phyloP scores from a whole-genome alignment of 2,888 invertebrate species.

The Diploptera punctata region DNA sequence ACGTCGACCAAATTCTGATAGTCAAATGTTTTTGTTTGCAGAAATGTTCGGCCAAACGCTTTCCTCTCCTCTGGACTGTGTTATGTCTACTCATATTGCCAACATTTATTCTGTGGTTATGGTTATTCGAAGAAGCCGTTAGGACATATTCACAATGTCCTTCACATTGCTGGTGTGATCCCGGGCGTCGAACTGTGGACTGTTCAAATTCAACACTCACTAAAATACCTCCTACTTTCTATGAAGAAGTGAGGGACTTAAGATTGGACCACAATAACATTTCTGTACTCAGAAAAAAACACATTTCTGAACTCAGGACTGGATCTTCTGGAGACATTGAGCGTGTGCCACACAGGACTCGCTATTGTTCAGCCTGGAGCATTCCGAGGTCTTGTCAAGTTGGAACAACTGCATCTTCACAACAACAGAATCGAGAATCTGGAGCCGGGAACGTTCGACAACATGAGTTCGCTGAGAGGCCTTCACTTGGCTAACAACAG shows the following conservation, averaged over 20 bases:
- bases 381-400: not conserved
- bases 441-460: constrained; percentile 1
- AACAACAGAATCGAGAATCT: not conserved
- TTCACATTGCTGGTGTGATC: constrained; percentile 17
- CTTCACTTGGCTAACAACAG: constrained; percentile 2
- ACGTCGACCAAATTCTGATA: too few species aligned
- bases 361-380: not conserved
- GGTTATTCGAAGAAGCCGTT: constrained; percentile 11
- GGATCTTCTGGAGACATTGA: not conserved
- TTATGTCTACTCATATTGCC: not conserved
- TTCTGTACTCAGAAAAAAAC: not conserved
- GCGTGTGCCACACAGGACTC: not conserved
- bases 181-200: constrained; percentile 6
- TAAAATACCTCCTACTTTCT: not conserved
- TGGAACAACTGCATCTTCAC: not conserved
- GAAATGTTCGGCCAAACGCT: not conserved
- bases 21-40: too few species aligned
- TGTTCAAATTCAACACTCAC: constrained; percentile 1
- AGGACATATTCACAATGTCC: not conserved
- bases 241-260: not conserved
- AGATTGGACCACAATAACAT: constrained; percentile 16
- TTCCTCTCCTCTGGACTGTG: not conserved
- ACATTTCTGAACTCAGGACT: not conserved
- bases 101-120: not conserved
- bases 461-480: not conserved